phyloP scores from a whole-genome alignment of 2,888 invertebrate genomes.

The Gastracanthus pulcherrimus region DNA sequence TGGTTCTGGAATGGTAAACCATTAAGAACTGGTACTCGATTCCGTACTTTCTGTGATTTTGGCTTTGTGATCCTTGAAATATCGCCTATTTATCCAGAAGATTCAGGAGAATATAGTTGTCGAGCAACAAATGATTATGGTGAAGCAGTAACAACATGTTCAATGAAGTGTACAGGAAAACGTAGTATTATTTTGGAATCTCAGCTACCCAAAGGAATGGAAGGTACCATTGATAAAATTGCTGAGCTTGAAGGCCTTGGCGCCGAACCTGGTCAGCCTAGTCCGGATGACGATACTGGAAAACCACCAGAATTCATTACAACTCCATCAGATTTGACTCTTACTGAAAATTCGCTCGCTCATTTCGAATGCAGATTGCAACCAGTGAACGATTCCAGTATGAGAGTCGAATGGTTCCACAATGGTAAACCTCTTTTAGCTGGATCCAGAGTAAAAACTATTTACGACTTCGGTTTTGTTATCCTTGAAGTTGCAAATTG shows the following conservation, averaged over 20 bases:
- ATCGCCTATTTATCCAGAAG: slow-evolving; percentile 97
- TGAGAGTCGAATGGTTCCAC: slow-evolving; percentile 98
- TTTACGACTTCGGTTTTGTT: slow-evolving; percentile 98
- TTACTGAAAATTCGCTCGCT: slow-evolving; percentile 92
- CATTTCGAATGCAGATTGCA: slow-evolving; percentile 95
- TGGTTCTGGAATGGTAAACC: slow-evolving; percentile 98
- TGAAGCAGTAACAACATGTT: slow-evolving; percentile 92
- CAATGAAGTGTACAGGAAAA: slow-evolving; percentile 94
- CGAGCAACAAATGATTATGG: slow-evolving; percentile 93
- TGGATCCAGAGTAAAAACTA: slow-evolving; percentile 95
- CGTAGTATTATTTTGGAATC: slow-evolving; percentile 94
- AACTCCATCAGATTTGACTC: slow-evolving; percentile 89
- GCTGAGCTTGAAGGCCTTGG: slow-evolving; percentile 94
- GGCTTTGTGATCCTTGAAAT: slow-evolving; percentile 98
- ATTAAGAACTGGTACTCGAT: slow-evolving; percentile 91
- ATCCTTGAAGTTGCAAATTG: slow-evolving; percentile 97
- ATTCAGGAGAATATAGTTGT: slow-evolving; percentile 95
- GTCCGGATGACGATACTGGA: slow-evolving; percentile 89
- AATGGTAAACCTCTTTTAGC: slow-evolving; percentile 95
- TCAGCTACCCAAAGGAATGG: slow-evolving; percentile 95
- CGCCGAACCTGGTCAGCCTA: slow-evolving; percentile 82
- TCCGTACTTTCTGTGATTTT: slow-evolving; percentile 98
- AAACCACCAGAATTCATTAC: slow-evolving; percentile 95
- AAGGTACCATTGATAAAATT: slow-evolving; percentile 94
- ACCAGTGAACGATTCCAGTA: slow-evolving; percentile 94